Base-by-base conservation (phyloP, 1,140 invertebrate genomes). In the Rhizoglyphus robini region DNA sequence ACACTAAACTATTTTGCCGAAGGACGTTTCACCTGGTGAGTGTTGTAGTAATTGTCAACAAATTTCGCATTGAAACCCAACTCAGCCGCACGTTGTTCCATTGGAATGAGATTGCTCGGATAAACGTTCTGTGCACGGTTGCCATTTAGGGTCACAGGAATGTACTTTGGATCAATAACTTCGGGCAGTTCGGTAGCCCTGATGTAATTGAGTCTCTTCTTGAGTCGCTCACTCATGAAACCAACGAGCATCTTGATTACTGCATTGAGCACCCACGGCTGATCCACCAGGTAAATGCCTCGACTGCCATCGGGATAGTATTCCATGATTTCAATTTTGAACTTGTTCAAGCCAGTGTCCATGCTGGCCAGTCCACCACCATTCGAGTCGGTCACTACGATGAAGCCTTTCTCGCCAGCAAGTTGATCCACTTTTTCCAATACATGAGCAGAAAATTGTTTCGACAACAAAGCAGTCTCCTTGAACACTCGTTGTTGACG, bases 271-370 rank as follows among this genome's bases (percentile, higher is more conserved):
- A 64, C 3, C 41, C 41, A 51, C n/a, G 63, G 63, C 15, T 36
- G 46, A 36, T 64, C 63, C 11, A 64, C 38, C 4, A 64, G 27
- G 20, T 48, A 51, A 20, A 64, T 32, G n/a, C 46, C n/a, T 3
- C 51, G 5, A 3, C 48, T 2, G 25, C 29, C 63, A 2, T 2
- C 3, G 2, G 63, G 63, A 57, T 64, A 64, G 29, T 51, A 20
- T 34, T 64, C 38, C 2, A 64, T 31, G 2, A 32, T 20, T 11
- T 13, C 4, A 8, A 63, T 63, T 30, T 47, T 47, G 34, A 63
- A 63, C 1, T 23, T 1, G 13, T 30, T 47, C 3, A 63, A 47
- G 20, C 48, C n/a, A n/a, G n/a, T n/a, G n/a, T n/a, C n/a, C n/a
- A n/a, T n/a, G n/a, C n/a, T n/a, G n/a, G n/a, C n/a, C 13, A 63